Conservation (phyloP, 2,888 invertebrate species). For the Gastrophysa polygoni region DNA sequence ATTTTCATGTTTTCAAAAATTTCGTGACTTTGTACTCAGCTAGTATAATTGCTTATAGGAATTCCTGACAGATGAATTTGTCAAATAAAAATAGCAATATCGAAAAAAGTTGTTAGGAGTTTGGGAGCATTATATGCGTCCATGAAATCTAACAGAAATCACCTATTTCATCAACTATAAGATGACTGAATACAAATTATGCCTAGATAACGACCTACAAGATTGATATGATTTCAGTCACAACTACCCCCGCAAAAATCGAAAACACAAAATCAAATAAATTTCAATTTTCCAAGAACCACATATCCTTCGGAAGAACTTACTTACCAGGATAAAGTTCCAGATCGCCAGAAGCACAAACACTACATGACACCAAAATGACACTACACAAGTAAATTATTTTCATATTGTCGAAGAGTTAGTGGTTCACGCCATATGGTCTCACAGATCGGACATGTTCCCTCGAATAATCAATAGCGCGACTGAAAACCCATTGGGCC, state of each 20-base stretch:
- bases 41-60: no score
- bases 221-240: background rate
- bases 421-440: slow-evolving; percentile 56
- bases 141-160: no score
- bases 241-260: background rate
- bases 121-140: no score
- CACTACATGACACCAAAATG: slow-evolving; percentile 51
- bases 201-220: no score
- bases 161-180: no score
- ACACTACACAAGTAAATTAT: slow-evolving; percentile 50
- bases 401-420: slow-evolving; percentile 51
- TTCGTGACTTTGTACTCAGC: no score
- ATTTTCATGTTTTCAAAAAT: no score
- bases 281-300: background rate
- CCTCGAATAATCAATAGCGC: slow-evolving; percentile 52
- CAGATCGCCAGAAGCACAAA: slow-evolving; percentile 49
- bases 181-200: no score
- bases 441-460: slow-evolving; percentile 54
- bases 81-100: no score
- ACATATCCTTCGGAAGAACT: background rate
- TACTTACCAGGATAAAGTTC: slow-evolving; percentile 54
- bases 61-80: no score
- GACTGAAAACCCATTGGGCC: slow-evolving; percentile 50
- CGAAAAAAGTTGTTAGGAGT: no score
- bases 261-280: background rate